Percentiles rank a stretch among this genome's conserved stretches.
phyloP scores from a whole-genome alignment of 2,113 vertebrate genomes.

The Lepus europaeus region DNA sequence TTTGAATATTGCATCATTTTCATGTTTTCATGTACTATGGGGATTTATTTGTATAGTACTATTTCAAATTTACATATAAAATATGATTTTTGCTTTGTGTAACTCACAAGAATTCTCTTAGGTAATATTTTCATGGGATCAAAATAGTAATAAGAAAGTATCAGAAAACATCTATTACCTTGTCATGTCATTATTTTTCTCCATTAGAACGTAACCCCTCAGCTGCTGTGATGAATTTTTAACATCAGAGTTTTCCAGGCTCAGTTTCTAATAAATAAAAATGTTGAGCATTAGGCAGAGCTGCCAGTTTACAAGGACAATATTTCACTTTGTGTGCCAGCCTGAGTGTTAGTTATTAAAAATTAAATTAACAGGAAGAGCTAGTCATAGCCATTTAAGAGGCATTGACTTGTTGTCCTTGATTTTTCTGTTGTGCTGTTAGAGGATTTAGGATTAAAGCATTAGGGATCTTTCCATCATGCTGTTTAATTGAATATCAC shows the following conservation, averaged over 20 bases:
- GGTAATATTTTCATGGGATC: constrained; percentile 26
- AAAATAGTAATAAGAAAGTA: background rate
- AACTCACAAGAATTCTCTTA: background rate
- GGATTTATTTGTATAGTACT: background rate
- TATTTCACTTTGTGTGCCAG: constrained; percentile 56
- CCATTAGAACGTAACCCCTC: background rate
- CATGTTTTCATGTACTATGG: background rate
- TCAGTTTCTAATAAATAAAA: constrained; percentile 70
- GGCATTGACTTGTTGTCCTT: constrained; percentile 61
- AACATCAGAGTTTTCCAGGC: background rate
- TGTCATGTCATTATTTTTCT: constrained; percentile 45
- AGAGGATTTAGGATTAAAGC: constrained; percentile 20
- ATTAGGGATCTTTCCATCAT: background rate
- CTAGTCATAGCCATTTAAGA: constrained; percentile 2
- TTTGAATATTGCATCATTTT: background rate
- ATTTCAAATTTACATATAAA: constrained; percentile 33
- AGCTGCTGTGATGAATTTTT: constrained; percentile 30
- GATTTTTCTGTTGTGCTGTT: background rate
- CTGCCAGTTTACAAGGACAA: constrained; percentile 35
- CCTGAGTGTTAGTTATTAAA: constrained; percentile 47
- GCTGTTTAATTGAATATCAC: constrained; percentile 5
- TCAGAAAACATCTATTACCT: background rate
- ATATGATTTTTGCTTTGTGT: background rate
- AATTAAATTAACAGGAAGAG: constrained; percentile 69
- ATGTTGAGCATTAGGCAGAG: background rate